Conservation (phyloP, 1,140 invertebrate species). For the Wasmannia auropunctata region DNA sequence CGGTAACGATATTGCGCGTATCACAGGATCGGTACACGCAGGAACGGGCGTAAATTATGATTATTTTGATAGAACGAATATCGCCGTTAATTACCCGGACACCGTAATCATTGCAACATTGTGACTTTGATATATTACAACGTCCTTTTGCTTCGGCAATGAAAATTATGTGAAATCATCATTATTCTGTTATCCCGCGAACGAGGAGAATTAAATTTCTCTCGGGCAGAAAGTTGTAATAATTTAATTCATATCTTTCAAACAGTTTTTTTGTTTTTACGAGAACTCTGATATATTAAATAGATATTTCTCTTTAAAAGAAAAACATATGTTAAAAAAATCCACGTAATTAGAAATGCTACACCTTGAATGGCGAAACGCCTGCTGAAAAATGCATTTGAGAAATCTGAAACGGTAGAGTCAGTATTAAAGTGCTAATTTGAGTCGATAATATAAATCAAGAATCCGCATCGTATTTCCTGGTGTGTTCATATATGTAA, state of each 20-base stretch:
- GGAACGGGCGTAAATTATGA: constrained; percentile 43
- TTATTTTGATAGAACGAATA: constrained; percentile 61
- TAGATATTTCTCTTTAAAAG: neutral
- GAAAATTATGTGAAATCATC: constrained; percentile 50
- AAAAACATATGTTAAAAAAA: neutral
- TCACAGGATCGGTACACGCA: constrained; percentile 36
- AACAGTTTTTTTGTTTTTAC: neutral
- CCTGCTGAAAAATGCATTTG: neutral
- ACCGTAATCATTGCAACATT: constrained; percentile 27
- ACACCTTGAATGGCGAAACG: neutral
- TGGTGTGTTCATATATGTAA: neutral
- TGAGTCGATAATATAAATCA: neutral
- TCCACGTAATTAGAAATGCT: neutral
- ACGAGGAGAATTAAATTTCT: constrained; percentile 24
- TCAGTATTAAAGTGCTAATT: neutral
- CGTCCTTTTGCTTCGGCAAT: neutral
- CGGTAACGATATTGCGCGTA: constrained; percentile 49
- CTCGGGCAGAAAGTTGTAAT: neutral
- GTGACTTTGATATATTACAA: constrained; percentile 30
- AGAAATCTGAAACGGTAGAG: neutral
- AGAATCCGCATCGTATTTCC: neutral
- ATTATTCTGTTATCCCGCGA: neutral
- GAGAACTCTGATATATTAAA: neutral
- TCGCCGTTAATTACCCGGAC: constrained; percentile 37
- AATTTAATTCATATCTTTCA: neutral